Percentiles rank a stretch among this genome's conserved stretches.
Evolutionary conservation across 2,797 vertebrate genomes (phyloP).

Genomic region (Premnoplex brunnescens): DNA sequence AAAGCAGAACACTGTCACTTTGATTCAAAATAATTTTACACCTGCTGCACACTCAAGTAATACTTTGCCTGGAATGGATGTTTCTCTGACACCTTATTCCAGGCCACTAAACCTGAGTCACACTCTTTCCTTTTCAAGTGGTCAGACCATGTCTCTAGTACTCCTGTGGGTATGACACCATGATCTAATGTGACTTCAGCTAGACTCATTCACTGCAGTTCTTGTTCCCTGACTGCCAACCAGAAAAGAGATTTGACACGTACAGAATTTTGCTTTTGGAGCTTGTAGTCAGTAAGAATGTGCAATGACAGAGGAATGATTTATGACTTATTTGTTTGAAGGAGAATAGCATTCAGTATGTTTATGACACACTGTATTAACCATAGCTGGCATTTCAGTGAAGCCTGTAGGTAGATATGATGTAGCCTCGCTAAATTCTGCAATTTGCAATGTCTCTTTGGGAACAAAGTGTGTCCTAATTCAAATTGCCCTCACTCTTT

Average conservation of each 20-base stretch:
- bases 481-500: not conserved
- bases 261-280: conserved; percentile 43
- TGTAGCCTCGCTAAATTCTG: not conserved
- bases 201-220: not conserved
- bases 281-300: conserved; percentile 5
- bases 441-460: not conserved
- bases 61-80: not conserved
- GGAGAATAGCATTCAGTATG: not conserved
- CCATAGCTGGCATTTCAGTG: conserved; percentile 10
- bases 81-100: conserved; percentile 11
- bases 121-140: not conserved
- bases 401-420: not conserved
- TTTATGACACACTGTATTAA: conserved; percentile 41
- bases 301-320: conserved; percentile 24
- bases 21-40: conserved; percentile 31
- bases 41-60: not conserved
- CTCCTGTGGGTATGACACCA: not conserved
- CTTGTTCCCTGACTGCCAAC: not conserved
- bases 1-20: conserved; percentile 7
- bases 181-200: not conserved
- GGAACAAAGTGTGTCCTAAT: not conserved
- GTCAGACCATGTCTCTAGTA: not conserved
- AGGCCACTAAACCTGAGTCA: conserved; percentile 3
- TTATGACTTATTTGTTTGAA: conserved; percentile 57
- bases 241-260: conserved; percentile 8